Base-by-base conservation (phyloP, 2,797 vertebrate species). In the Sphaeramia orbicularis region DNA sequence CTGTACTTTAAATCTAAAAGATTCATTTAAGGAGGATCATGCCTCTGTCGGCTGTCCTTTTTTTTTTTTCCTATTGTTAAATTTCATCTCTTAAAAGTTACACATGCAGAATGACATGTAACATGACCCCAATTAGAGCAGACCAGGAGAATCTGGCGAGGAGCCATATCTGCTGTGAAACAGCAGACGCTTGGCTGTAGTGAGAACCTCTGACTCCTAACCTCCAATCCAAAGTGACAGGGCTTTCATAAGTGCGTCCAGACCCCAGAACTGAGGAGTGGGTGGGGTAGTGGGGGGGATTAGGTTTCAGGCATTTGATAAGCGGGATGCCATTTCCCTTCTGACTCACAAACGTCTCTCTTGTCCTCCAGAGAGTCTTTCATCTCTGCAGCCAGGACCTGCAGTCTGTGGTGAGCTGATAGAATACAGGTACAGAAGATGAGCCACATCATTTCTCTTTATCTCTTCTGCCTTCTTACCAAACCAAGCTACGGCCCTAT, bases 361-460 rank as follows among this genome's bases (percentile, higher is more conserved):
- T 92, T 92, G 92, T 91, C 92, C 91, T 91, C 89, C 80, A 60
- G 87, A 89, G 91, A 90, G 86, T 87, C 84, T 92, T 92, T 93
- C 90, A 92, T 92, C 90, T 89, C 65, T 74, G 81, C 85, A 89
- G 88, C 87, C 91, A 80, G 81, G 89, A 76, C 85, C 79, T 58
- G 84, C 85, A 78, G 87, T 90, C 91, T 93, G 92, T 74, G 88
- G 85, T 16, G 74, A 81, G 82, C 89, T 87, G 92, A 93, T 92
- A 93, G 91, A 92, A 85, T 87, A 89, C 87, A 91, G 90, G 89
- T 90, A 86, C 78, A 67, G 79, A 84, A 82, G 89, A 89, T 87
- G 86, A 90, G 90, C 86, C 81, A 83, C 89, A 87, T 90, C 85
- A 81, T 92, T 92, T 89, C 85, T 90, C 86, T 91, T 92, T 91